phyloP scores from a whole-genome alignment of 2,888 invertebrate genomes.

The Busseola fusca region DNA sequence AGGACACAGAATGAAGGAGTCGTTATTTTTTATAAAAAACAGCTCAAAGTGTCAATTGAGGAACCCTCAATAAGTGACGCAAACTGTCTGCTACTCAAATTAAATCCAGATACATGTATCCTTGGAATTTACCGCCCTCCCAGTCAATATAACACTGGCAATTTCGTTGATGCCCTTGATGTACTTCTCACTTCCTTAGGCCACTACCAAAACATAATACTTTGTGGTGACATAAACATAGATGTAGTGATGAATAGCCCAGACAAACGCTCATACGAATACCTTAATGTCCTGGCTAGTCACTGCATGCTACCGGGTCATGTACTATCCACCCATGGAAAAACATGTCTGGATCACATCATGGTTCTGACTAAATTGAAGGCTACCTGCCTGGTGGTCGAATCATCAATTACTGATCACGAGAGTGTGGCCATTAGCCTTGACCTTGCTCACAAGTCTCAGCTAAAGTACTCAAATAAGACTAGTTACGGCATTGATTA shows the following conservation, averaged over 20 bases:
- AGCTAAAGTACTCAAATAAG: neutral
- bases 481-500: no score
- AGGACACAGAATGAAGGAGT: no score
- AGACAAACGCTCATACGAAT: conserved; percentile 32
- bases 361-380: conserved; percentile 47
- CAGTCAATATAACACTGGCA: conserved; percentile 12
- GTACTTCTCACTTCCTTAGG: conserved; percentile 5
- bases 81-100: no score
- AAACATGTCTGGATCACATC: conserved; percentile 50
- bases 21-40: no score
- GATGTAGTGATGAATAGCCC: conserved; percentile 51
- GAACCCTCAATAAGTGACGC: no score
- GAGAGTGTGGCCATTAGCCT: no score
- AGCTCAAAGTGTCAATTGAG: no score
- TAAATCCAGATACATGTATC: conserved; percentile 29
- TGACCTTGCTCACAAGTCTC: neutral
- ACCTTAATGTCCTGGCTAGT: conserved; percentile 47
- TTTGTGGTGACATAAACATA: no score
- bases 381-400: conserved; percentile 12
- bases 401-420: conserved; percentile 21
- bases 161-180: conserved; percentile 18
- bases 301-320: no score
- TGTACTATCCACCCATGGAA: conserved; percentile 49
- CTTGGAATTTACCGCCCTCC: conserved; percentile 38
- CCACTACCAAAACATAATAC: conserved; percentile 41